Percentiles rank a stretch among this genome's conserved stretches.
These are phyloP conservation scores for Okapia johnstoni DNA, from an alignment of 2,113 vertebrate species.

Conservation along the genomic window DNA sequence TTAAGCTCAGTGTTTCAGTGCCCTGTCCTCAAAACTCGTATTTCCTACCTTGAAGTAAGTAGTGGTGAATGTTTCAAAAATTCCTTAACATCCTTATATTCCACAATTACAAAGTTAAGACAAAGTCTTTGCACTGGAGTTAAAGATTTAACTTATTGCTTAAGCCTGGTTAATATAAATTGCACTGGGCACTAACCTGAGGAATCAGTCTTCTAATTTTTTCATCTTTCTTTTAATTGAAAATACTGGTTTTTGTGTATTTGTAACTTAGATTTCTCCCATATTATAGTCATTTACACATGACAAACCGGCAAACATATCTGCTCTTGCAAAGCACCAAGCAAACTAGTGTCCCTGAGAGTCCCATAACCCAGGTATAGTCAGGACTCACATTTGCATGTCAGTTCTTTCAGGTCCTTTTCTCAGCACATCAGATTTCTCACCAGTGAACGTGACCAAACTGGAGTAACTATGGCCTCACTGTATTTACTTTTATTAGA, in stretches of 20 bases:
- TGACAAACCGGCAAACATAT: neutral
- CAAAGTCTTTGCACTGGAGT: neutral
- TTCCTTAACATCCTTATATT: neutral
- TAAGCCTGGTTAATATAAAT: neutral
- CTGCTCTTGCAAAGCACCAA: neutral
- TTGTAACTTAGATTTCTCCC: neutral
- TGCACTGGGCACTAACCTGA: neutral
- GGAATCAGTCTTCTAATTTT: neutral
- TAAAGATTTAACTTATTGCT: neutral
- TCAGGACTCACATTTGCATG: neutral
- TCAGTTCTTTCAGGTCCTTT: neutral
- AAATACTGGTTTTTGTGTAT: neutral
- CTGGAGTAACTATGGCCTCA: neutral
- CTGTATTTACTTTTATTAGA: neutral
- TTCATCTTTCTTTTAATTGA: neutral
- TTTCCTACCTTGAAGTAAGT: neutral
- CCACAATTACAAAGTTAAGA: neutral
- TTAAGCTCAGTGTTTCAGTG: neutral
- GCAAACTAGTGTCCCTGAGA: neutral
- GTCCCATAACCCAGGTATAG: neutral
- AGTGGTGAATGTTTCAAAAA: neutral
- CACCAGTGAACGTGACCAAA: neutral
- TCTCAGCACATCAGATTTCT: neutral
- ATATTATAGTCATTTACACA: neutral
- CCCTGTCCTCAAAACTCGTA: neutral